phyloP scores from a whole-genome alignment of 2,797 vertebrate genomes.

The Bradypodion ventrale region DNA sequence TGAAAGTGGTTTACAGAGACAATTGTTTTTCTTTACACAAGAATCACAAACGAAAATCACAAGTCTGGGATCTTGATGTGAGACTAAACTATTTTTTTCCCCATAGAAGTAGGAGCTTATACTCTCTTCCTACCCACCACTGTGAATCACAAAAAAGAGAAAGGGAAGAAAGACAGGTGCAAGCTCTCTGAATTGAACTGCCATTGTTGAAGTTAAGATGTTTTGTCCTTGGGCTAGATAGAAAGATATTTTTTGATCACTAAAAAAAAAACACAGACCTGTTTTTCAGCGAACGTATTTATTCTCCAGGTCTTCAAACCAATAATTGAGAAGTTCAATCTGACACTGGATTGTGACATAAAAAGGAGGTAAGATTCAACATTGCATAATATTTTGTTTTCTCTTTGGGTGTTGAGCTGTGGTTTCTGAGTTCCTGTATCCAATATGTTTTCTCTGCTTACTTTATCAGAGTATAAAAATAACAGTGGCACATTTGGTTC shows the following conservation, averaged over 20 bases:
- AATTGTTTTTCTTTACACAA: background rate
- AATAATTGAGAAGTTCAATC: constrained; percentile 88
- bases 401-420: background rate
- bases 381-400: background rate
- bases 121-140: background rate
- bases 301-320: constrained; percentile 93
- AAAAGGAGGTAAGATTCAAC: constrained; percentile 84
- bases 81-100: background rate
- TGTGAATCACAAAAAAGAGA: background rate
- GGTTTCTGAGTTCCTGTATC: background rate
- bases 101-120: background rate
- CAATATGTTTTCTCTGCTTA: background rate
- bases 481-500: background rate
- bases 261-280: background rate
- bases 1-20: background rate
- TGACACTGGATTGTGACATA: constrained; percentile 90
- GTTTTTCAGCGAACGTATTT: constrained; percentile 41
- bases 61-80: background rate
- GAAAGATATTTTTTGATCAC: background rate
- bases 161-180: too few species aligned
- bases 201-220: background rate
- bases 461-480: too few species aligned
- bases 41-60: background rate
- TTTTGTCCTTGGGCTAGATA: background rate
- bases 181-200: background rate